phyloP scores from a whole-genome alignment of 2,797 vertebrate species.

The Coranthus polyacanthus region DNA sequence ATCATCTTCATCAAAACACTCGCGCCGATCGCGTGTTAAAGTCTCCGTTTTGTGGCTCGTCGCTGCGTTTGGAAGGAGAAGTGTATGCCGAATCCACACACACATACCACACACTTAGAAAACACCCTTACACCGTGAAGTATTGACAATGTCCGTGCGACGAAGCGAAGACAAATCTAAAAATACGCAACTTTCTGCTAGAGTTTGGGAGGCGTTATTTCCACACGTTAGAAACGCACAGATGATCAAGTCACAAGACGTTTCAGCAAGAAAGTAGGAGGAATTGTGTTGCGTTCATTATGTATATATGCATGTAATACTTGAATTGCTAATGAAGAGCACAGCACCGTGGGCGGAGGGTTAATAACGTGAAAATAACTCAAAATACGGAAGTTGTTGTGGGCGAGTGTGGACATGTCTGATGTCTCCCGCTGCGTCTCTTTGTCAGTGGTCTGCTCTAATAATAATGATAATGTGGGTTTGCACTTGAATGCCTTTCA shows the following conservation, averaged over 20 bases:
- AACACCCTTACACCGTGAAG: rapidly evolving
- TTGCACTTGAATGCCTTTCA: conserved; percentile 48
- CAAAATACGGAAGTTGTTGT: conserved; percentile 68
- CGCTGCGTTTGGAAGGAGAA: rapidly evolving
- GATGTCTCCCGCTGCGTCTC: conserved; percentile 46
- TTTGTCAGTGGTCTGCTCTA: conserved; percentile 38
- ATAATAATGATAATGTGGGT: conserved; percentile 44
- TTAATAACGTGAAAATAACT: conserved; percentile 41
- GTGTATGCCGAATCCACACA: neutral
- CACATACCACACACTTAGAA: rapidly evolving
- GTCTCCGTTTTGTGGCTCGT: neutral
- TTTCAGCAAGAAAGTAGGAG: neutral
- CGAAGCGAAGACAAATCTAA: neutral
- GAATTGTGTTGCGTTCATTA: too few relatives aligned
- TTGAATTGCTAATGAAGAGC: neutral
- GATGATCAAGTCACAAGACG: neutral
- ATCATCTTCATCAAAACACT: neutral
- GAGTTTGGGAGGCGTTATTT: neutral
- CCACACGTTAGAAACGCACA: too few relatives aligned
- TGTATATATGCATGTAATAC: conserved; percentile 1
- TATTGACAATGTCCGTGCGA: rapidly evolving
- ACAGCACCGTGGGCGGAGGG: neutral
- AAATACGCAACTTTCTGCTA: neutral
- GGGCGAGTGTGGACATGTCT: conserved; percentile 77
- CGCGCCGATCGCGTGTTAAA: neutral